phyloP scores from a whole-genome alignment of 2,888 invertebrate species.

The Deroplatys truncata region DNA sequence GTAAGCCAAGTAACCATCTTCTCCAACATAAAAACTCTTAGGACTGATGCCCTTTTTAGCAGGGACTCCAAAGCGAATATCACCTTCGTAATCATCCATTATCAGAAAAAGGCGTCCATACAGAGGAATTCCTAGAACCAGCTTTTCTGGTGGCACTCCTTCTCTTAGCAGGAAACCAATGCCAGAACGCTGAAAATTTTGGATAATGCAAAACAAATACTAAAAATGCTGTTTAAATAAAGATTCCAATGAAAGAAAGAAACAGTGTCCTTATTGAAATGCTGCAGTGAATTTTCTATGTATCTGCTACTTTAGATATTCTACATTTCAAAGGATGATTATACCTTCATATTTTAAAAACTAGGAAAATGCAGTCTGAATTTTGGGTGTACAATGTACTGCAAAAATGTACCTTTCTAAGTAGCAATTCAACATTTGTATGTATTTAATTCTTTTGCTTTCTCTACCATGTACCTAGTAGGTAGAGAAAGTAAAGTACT shows the following conservation, averaged over 20 bases:
- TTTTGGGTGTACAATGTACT: too few relatives aligned
- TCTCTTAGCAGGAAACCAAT: conserved; percentile 68
- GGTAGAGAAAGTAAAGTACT: too few relatives aligned
- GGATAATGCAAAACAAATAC: background rate
- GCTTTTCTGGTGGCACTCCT: conserved; percentile 71
- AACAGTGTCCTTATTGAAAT: too few relatives aligned
- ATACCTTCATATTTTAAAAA: too few relatives aligned
- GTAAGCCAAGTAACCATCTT: conserved; percentile 82
- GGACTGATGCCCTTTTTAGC: conserved; percentile 60
- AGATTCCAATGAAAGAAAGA: background rate
- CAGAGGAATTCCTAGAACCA: conserved; percentile 77
- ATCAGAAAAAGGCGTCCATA: conserved; percentile 77
- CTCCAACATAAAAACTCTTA: conserved; percentile 70
- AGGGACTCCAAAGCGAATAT: conserved; percentile 48
- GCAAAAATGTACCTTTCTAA: too few relatives aligned
- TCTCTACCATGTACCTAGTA: too few relatives aligned
- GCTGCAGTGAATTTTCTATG: too few relatives aligned
- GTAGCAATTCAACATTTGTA: too few relatives aligned
- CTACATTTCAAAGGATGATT: too few relatives aligned
- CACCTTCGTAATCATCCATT: conserved; percentile 39
- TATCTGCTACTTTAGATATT: too few relatives aligned
- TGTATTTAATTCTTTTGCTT: too few relatives aligned
- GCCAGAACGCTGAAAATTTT: conserved; percentile 41
- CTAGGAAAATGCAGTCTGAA: too few relatives aligned
- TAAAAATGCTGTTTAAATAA: background rate